A percentile compares a stretch with the other conserved stretches of the same genome.
phyloP scores from a whole-genome alignment of 2,797 vertebrate genomes.

The Ambastaia sidthimunki region DNA sequence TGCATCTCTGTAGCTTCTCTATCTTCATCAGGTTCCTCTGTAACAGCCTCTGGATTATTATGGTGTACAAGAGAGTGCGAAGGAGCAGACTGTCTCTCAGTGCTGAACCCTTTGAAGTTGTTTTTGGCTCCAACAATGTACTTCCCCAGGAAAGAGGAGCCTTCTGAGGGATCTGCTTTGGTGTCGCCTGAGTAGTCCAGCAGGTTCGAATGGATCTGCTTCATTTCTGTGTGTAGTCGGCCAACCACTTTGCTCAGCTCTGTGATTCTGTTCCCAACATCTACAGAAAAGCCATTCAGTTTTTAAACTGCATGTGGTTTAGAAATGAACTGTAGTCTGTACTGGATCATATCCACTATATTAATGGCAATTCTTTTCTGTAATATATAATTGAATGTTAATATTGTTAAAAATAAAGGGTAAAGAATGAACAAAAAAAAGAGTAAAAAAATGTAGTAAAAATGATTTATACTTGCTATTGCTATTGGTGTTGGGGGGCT shows the following conservation, averaged over 20 bases:
- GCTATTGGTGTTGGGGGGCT: no score
- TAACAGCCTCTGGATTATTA: constrained; percentile 50
- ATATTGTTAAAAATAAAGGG: no score
- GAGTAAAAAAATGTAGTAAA: no score
- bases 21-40: constrained; percentile 31
- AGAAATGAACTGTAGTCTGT: neutral
- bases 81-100: constrained; percentile 59
- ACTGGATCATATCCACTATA: neutral
- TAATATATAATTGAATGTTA: no score
- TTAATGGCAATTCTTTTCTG: neutral
- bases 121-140: constrained; percentile 86
- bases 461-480: no score
- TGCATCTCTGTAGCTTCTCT: neutral
- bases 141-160: constrained; percentile 79
- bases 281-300: constrained; percentile 61
- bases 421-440: neutral
- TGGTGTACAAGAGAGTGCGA: constrained; percentile 68
- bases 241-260: constrained; percentile 84
- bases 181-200: constrained; percentile 46
- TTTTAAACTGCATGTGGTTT: neutral
- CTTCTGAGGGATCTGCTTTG: constrained; percentile 6
- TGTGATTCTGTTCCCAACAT: constrained; percentile 88
- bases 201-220: constrained; percentile 71
- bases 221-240: constrained; percentile 82
- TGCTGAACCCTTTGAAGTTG: constrained; percentile 82